These are phyloP conservation scores for Pantherophis guttatus DNA, from an alignment of 2,113 vertebrate genomes.

Conservation along the genomic window DNA sequence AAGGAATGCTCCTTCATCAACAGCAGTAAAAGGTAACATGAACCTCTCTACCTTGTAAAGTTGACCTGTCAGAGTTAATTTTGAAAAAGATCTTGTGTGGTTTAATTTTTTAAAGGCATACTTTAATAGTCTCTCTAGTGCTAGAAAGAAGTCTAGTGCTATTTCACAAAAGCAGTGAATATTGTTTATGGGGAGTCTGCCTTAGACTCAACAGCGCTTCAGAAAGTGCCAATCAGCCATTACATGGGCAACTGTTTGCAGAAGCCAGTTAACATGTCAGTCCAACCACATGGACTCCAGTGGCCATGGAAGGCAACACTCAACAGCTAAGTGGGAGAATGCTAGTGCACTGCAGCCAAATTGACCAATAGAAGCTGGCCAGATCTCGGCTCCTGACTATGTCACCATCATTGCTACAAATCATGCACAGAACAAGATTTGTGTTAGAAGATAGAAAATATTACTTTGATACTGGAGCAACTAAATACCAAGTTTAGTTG, in stretches of 20 bases:
- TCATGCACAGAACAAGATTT: background rate
- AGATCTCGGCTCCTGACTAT: background rate
- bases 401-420: background rate
- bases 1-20: background rate
- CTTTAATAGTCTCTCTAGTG: background rate
- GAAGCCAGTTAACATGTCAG: background rate
- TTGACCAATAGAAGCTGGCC: background rate
- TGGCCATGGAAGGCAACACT: background rate
- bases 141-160: background rate
- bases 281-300: background rate
- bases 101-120: background rate
- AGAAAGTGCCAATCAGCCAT: background rate
- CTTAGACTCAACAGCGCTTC: background rate
- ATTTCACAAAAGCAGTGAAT: background rate
- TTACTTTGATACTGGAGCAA: background rate
- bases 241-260: background rate
- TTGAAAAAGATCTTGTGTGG: background rate
- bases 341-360: background rate
- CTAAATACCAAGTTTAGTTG: background rate
- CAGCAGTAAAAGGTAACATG: background rate
- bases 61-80: background rate
- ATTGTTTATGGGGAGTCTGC: background rate
- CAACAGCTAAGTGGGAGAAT: background rate
- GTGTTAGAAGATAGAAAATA: background rate
- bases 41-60: background rate